Evolutionary conservation across 2,797 vertebrate genomes (phyloP).

Genomic region (Arrhamphus sclerolepis): DNA sequence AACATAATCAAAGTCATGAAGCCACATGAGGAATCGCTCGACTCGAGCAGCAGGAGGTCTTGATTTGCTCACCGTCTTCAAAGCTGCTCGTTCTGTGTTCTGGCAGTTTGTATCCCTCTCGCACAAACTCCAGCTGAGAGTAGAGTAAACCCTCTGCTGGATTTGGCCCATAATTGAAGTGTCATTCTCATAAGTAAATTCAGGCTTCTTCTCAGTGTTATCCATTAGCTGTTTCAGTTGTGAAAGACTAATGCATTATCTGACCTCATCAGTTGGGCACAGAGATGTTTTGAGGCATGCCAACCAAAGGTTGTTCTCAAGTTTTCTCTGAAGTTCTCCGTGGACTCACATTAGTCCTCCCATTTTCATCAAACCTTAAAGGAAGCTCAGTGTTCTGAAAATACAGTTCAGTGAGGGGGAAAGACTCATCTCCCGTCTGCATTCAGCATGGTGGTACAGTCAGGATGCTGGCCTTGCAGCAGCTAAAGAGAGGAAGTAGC

Average conservation of each 20-base stretch:
- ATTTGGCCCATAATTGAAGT: constrained; percentile 27
- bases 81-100: constrained; percentile 23
- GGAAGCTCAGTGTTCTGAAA: neutral
- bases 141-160: constrained; percentile 14
- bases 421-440: neutral
- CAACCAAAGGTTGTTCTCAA: neutral
- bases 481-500: no score
- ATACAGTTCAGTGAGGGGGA: neutral
- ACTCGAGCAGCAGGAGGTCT: constrained; percentile 11
- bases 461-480: no score
- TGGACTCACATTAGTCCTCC: neutral
- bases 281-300: neutral
- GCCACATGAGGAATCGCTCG: constrained; percentile 11
- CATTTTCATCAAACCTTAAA: neutral
- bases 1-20: constrained; percentile 26
- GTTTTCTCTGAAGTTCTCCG: neutral
- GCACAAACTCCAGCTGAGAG: constrained; percentile 33
- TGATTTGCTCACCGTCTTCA: constrained; percentile 26
- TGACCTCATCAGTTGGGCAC: constrained; percentile 6
- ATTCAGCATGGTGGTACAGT: neutral
- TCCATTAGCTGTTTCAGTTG: constrained; percentile 12
- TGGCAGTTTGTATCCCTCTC: constrained; percentile 27
- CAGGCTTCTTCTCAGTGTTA: constrained; percentile 3
- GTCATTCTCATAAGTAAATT: constrained; percentile 12
- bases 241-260: constrained; percentile 4